A percentile compares a stretch with the other conserved stretches of the same genome.
Evolutionary conservation across 92 coral and sea anemone species (phyloP).

Genomic region (Epizoanthus ramosus): DNA sequence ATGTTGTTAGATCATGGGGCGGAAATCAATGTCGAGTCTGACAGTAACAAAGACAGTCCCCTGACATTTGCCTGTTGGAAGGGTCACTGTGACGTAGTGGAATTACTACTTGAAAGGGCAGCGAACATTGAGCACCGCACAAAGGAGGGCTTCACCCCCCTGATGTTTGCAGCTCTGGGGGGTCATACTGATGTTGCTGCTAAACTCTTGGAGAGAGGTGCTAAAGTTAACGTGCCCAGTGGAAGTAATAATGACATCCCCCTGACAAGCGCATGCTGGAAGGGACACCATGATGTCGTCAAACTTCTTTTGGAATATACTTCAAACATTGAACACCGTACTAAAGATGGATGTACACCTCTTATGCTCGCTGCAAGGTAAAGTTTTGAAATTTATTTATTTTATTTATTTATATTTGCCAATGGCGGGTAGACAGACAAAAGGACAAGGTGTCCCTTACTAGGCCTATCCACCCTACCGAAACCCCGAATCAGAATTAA

Average conservation of each 20-base stretch:
- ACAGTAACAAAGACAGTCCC: constrained; percentile 99
- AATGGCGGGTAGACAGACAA: no score
- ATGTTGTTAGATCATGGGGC: constrained; percentile 95
- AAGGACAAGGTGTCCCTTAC: no score
- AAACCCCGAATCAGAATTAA: no score
- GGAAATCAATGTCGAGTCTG: constrained; percentile 98
- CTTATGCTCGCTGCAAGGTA: constrained; percentile 99
- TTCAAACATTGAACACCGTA: constrained; percentile 97
- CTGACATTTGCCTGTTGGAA: constrained; percentile 99
- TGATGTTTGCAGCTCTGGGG: constrained; percentile 99
- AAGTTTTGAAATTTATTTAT: neutral
- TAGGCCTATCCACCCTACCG: no score
- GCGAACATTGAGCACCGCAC: constrained; percentile 99
- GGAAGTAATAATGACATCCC: constrained; percentile 99
- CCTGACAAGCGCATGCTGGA: constrained; percentile 99
- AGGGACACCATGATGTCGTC: constrained; percentile 98
- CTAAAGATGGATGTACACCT: constrained; percentile 99
- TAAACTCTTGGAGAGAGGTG: constrained; percentile 86
- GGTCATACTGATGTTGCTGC: constrained; percentile 99
- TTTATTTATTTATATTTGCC: no score
- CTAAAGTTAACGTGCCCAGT: constrained; percentile 98
- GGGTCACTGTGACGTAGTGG: constrained; percentile 99
- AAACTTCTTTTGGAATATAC: constrained; percentile 90
- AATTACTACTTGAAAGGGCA: constrained; percentile 84
- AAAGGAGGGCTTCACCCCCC: constrained; percentile 99